Evolutionary conservation across 2,113 vertebrate species (phyloP).

Genomic region (Anthoscopus minutus): DNA sequence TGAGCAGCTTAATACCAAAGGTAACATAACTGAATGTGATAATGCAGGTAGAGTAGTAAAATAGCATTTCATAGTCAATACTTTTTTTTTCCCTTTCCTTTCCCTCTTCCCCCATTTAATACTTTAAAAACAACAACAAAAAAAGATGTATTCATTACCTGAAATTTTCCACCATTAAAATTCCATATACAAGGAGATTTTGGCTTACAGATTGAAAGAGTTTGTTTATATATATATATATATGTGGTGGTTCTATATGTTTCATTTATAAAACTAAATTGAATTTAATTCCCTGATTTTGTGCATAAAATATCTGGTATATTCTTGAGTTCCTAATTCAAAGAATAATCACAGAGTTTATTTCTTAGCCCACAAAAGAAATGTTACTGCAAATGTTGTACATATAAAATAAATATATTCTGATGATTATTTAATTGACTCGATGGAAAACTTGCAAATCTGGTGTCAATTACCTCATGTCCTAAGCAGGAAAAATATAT

Average conservation of each 20-base stretch:
- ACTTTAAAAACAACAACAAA: not conserved
- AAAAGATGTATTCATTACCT: not conserved
- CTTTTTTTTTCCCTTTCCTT: too few species aligned
- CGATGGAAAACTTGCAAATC: conserved; percentile 10
- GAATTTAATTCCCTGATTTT: not conserved
- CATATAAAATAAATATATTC: not conserved
- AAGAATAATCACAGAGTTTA: not conserved
- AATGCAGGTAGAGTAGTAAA: not conserved
- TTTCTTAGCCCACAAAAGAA: not conserved
- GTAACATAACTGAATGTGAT: not conserved
- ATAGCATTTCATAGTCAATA: not conserved
- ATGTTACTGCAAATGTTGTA: not conserved
- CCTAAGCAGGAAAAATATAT: not conserved
- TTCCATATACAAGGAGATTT: not conserved
- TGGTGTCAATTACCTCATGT: not conserved
- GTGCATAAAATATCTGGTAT: not conserved
- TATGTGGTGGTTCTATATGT: not conserved
- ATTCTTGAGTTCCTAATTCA: not conserved
- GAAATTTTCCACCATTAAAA: not conserved
- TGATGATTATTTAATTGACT: not conserved
- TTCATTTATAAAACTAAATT: not conserved
- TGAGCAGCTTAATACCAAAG: not conserved
- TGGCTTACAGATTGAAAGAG: not conserved
- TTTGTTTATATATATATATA: too few species aligned
- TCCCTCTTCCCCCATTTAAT: not conserved